These are phyloP conservation scores for Papilio elwesi DNA, from an alignment of 2,888 invertebrate genomes.

Conservation along the genomic window DNA sequence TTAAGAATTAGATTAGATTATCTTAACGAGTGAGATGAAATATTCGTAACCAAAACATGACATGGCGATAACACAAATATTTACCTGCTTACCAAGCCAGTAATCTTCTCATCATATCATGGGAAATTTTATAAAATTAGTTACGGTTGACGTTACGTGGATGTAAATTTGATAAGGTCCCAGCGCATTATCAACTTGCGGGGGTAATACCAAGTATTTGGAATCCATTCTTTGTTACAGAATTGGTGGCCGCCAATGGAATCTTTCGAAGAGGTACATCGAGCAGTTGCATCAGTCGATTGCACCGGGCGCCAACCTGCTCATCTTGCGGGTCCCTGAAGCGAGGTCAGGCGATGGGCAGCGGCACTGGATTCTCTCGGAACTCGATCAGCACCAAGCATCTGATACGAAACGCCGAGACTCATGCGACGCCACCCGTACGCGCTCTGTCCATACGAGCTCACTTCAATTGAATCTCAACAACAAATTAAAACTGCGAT, in stretches of 20 bases:
- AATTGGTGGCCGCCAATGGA: constrained; percentile 69
- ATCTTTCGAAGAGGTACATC: constrained; percentile 65
- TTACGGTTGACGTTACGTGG: no score
- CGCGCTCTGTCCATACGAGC: constrained; percentile 65
- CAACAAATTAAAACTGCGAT: background rate
- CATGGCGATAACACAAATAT: no score
- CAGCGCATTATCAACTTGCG: no score
- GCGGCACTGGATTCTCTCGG: constrained; percentile 44
- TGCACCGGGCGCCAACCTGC: constrained; percentile 64
- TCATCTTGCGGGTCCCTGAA: constrained; percentile 64
- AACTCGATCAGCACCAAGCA: constrained; percentile 37
- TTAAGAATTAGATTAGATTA: no score
- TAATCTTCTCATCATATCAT: no score
- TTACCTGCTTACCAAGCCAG: no score
- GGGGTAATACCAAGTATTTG: background rate
- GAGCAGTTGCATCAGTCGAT: constrained; percentile 63
- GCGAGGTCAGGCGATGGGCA: constrained; percentile 48
- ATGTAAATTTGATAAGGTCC: no score
- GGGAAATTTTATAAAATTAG: no score
- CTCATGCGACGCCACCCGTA: constrained; percentile 51
- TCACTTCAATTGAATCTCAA: constrained; percentile 57
- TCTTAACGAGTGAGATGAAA: no score
- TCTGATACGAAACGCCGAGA: constrained; percentile 20
- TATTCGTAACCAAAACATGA: no score
- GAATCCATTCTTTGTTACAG: constrained; percentile 50